Evolutionary conservation across 1,140 invertebrate genomes (phyloP), one percentile per base, ranked within the genome.

Genomic region (Psilanteris sp.): DNA sequence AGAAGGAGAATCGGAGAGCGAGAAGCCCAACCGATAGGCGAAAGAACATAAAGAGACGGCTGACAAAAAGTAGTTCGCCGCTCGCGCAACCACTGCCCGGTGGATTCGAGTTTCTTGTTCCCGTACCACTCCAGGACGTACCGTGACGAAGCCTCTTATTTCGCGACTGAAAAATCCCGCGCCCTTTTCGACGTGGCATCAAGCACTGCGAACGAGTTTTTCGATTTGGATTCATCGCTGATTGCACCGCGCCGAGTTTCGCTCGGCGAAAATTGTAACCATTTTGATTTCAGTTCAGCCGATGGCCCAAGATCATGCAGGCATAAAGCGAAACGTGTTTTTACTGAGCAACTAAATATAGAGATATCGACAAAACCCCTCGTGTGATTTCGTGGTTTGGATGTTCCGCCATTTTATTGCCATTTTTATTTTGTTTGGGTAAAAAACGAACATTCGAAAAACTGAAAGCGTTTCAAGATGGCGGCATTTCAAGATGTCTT

Each of bases 11-110:
- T n/a, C n/a, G 59, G 36, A 54, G 70, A 61, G 41, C 11, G 24
- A 55, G 67, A 81, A 74, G 68, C 71, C 79, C 72, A 76, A 66
- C 79, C 74, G 79, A 81, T 76, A 80, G 74, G 80, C 72, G 73
- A 79, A 77, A 57, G 76, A 79, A 79, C 75, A 79, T 79, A 81
- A 80, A 79, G 79, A 83, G 82, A 78, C 76, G 76, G 80, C 80
- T 77, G 64, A 76, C 84, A 85, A 87, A 85, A 86, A 87, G 84
- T 85, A 83, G 83, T 84, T 85, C 81, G 81, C 71, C 72, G 77
- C 64, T 81, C 79, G 79, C 76, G 77, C 80, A 80, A 72, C 70
- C 80, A 74, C 74, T 79, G 66, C 55, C 55, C 46, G 62, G 11
- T 68, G 68, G 68, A 78, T 73, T 78, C 76, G 70, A 78, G 70